These are phyloP conservation scores for Tyto alba DNA, from an alignment of 2,113 vertebrate species.

Conservation along the genomic window DNA sequence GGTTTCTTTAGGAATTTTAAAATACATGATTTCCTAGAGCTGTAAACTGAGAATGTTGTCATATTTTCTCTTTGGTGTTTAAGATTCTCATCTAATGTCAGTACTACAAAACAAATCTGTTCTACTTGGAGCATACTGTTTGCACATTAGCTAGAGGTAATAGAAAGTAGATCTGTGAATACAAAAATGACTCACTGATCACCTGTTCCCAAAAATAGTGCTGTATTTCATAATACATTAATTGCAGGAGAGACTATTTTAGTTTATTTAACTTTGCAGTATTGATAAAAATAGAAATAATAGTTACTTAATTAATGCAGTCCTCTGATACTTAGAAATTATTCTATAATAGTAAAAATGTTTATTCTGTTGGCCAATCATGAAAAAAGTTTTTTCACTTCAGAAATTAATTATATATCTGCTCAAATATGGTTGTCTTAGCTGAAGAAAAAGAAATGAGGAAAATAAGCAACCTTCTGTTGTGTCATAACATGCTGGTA, in stretches of 20 bases:
- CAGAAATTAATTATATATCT: not conserved
- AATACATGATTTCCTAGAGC: not conserved
- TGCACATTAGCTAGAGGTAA: not conserved
- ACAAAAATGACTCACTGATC: not conserved
- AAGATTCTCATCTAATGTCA: not conserved
- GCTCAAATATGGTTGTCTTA: not conserved
- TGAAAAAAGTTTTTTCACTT: not conserved
- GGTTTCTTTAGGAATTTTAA: not conserved
- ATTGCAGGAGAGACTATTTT: not conserved
- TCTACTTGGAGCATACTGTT: rapidly evolving
- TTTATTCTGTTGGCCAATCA: not conserved
- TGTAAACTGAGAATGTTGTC: not conserved
- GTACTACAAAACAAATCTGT: not conserved
- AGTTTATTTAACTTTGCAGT: not conserved
- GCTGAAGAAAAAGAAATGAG: not conserved
- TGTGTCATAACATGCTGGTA: not conserved
- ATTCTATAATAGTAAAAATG: not conserved
- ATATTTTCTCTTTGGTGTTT: not conserved
- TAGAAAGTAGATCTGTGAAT: not conserved
- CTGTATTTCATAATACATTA: not conserved
- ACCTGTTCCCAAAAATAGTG: not conserved
- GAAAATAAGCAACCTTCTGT: not conserved
- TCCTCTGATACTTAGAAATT: not conserved
- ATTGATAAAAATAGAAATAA: not conserved
- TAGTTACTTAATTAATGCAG: not conserved